A percentile compares a stretch with the other conserved stretches of the same genome.
Conservation (phyloP, 2,888 invertebrate genomes). For the Ganaspis brasiliensis region DNA sequence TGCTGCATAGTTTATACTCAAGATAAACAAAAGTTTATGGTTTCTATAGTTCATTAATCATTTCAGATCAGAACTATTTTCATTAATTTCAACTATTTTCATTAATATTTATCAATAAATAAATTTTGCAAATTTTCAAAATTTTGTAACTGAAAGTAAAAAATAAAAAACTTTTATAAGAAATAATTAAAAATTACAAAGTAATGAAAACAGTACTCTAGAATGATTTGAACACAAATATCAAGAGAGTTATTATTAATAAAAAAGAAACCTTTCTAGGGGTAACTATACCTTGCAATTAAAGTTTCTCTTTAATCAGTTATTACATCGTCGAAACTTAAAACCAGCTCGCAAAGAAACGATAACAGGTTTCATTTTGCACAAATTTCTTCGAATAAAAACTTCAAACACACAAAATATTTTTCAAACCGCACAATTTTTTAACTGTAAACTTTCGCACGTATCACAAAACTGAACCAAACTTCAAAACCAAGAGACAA, state of each 20-base stretch:
- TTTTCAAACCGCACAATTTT: neutral
- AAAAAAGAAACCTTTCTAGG: neutral
- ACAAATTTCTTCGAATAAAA: neutral
- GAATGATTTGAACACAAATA: no score
- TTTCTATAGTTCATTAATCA: neutral
- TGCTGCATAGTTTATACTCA: neutral
- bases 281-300: slow-evolving; percentile 4
- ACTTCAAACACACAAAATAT: neutral
- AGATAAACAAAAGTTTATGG: slow-evolving; percentile 14
- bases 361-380: neutral
- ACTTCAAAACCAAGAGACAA: no score
- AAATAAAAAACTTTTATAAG: neutral
- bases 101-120: neutral
- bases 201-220: no score
- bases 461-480: no score
- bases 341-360: slow-evolving; percentile 18
- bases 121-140: neutral
- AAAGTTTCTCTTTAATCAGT: neutral
- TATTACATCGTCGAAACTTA: neutral
- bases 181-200: no score
- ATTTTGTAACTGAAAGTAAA: neutral
- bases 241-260: neutral
- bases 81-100: neutral
- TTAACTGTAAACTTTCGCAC: no score
- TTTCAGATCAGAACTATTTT: no score